Conservation (phyloP, 2,113 vertebrate species). For the Lepisosteus oculatus region DNA sequence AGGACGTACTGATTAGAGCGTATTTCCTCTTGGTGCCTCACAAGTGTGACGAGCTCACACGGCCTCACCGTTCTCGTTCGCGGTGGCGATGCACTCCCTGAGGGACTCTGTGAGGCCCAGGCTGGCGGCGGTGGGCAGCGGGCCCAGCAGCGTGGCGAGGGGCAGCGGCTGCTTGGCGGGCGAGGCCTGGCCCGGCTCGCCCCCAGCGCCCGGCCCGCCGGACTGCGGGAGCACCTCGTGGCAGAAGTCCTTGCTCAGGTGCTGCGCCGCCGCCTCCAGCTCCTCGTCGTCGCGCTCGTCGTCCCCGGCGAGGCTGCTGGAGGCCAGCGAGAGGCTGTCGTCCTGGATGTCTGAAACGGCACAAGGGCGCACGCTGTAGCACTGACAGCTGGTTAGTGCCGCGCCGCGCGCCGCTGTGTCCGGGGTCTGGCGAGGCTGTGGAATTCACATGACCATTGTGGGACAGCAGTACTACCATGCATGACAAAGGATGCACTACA, state of each 20-base stretch:
- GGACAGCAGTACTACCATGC: too few species aligned
- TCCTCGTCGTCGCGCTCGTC: constrained; percentile 79
- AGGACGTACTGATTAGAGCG: too few species aligned
- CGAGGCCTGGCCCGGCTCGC: constrained; percentile 18
- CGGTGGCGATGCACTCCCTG: constrained; percentile 61
- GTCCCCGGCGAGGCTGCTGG: constrained; percentile 59
- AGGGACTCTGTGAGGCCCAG: constrained; percentile 84
- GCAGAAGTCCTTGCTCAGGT: constrained; percentile 79
- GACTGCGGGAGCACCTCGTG: constrained; percentile 68
- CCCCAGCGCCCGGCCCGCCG: constrained; percentile 18
- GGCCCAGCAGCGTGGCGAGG: constrained; percentile 80
- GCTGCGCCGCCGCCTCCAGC: constrained; percentile 79
- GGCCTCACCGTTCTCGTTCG: constrained; percentile 75
- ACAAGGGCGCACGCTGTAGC: neutral
- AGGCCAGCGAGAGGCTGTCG: constrained; percentile 51
- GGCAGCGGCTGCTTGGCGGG: constrained; percentile 49
- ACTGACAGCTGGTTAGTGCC: too few species aligned
- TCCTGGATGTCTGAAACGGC: constrained; percentile 61
- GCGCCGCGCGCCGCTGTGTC: too few species aligned
- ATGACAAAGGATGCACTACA: too few species aligned
- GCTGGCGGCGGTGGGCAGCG: constrained; percentile 81
- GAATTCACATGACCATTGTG: too few species aligned
- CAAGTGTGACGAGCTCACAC: neutral
- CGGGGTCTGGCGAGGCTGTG: too few species aligned
- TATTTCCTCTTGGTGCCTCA: neutral